phyloP scores from a whole-genome alignment of 2,888 invertebrate genomes.

The Xestia sexstrigata region DNA sequence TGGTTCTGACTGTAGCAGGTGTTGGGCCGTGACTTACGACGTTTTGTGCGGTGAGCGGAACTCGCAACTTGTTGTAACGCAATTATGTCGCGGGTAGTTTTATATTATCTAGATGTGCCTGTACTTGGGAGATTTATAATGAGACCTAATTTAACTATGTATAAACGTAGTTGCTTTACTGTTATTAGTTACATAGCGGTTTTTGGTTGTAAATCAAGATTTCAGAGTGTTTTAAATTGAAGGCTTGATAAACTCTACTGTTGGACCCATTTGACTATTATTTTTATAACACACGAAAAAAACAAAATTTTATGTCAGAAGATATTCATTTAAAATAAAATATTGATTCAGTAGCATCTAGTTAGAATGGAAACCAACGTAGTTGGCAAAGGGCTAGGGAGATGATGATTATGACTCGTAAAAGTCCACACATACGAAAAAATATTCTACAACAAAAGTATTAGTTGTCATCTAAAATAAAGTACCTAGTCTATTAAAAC shows the following conservation, averaged over 20 bases:
- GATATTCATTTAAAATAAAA: background rate
- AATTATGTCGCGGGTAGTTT: conserved; percentile 65
- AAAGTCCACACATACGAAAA: background rate
- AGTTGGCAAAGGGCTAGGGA: background rate
- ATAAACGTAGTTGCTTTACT: background rate
- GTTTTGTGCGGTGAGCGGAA: conserved; percentile 67
- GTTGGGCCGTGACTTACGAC: conserved; percentile 80
- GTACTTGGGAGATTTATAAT: conserved; percentile 33
- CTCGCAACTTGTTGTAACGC: conserved; percentile 62
- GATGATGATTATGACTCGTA: background rate
- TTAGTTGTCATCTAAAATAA: background rate
- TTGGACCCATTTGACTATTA: no score
- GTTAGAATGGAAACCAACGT: background rate
- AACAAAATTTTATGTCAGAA: background rate
- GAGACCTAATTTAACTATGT: background rate
- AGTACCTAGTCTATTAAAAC: background rate
- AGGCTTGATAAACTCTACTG: no score
- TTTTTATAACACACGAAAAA: no score
- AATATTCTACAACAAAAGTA: background rate
- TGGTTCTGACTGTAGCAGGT: conserved; percentile 86
- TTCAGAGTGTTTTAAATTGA: background rate
- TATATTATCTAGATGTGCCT: conserved; percentile 56
- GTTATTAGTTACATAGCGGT: no score
- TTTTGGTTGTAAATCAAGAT: background rate
- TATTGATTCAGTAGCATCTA: background rate